Base-by-base conservation (phyloP, 1,140 invertebrate genomes). In the Drosophila ananassae region DNA sequence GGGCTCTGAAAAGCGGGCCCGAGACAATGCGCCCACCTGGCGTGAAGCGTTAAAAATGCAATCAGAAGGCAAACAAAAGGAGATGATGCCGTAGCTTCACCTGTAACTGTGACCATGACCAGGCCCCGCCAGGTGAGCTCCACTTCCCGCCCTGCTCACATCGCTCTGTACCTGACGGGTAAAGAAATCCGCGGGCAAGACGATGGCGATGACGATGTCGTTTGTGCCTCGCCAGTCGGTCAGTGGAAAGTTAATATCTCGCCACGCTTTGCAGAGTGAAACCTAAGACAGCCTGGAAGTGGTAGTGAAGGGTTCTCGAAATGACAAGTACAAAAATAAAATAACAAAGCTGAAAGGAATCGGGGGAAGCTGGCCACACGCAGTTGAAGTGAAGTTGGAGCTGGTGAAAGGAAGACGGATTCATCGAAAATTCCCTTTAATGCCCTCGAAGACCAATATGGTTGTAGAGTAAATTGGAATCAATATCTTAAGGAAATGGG, bases 41-140 rank as follows among this genome's bases (percentile, higher is more conserved):
- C 83, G 71, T 83, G 76, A 89, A 89, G 83, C 83, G 84, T 87
- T 83, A 79, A 87, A 78, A 87, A 89, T 82, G 75, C 79, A 89
- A 87, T 89, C 79, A 77, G 74, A 89, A 69, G 71, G 55, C 79
- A 78, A 78, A 77, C 73, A 77, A 77, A 77, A 77, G 74, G 52
- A 50, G 56, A 56, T 59, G 34, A n/a, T n/a, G 41, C 54, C 62
- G 48, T 34, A 46, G 30, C 50, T 50, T 41, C 32, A 63, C 63
- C 68, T 56, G 75, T 32, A 87, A 79, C 58, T 71, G 74, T 61
- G 62, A 82, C 83, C 82, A 73, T 82, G 83, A 83, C 79, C 78
- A 80, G 61, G 25, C 46, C 37, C 13, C 46, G 28, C 47, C 37
- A 50, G 57, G 37, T 51, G 34, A 32, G 12, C 21, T 32, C 17